phyloP scores from a whole-genome alignment of 1,140 invertebrate species.

The Drosophila sechellia region DNA sequence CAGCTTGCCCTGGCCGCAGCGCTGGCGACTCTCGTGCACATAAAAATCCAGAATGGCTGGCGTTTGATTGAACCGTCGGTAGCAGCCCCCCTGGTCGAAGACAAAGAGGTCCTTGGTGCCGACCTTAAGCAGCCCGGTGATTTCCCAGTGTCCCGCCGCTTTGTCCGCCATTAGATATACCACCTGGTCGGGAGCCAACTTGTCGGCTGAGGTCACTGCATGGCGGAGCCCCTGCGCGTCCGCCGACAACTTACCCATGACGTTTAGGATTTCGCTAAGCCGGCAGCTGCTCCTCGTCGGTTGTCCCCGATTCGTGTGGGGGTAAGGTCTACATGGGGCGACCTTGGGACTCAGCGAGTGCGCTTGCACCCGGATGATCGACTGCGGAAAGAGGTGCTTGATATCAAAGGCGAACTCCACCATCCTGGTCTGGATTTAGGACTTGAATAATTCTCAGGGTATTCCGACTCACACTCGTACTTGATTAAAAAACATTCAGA shows the following conservation, averaged over 20 bases:
- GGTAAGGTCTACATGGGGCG: no score
- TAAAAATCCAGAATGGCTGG: slow-evolving; percentile 94
- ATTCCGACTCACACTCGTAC: not conserved
- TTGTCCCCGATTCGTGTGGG: not conserved
- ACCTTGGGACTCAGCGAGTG: slow-evolving; percentile 7
- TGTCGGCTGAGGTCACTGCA: slow-evolving; percentile 24
- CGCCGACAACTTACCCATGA: slow-evolving; percentile 37
- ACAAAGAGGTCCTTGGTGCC: slow-evolving; percentile 93
- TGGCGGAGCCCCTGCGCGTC: slow-evolving; percentile 23
- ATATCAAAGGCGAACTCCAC: slow-evolving; percentile 49
- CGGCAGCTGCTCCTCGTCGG: not conserved
- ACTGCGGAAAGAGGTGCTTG: slow-evolving; percentile 12
- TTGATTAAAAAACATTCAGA: not conserved
- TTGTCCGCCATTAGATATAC: slow-evolving; percentile 38
- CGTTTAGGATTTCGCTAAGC: slow-evolving; percentile 30
- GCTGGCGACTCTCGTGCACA: slow-evolving; percentile 90
- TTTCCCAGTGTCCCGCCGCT: slow-evolving; percentile 86
- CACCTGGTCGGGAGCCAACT: slow-evolving; percentile 21
- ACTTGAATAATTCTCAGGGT: not conserved
- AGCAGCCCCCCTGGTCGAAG: slow-evolving; percentile 87
- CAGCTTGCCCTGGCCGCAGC: slow-evolving; percentile 90
- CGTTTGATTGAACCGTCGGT: slow-evolving; percentile 86
- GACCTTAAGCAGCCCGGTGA: slow-evolving; percentile 93
- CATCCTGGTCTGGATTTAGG: slow-evolving; percentile 1
- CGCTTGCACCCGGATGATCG: slow-evolving; percentile 30